Conservation (phyloP, 2,797 vertebrate genomes). For the Gallinago solitaria region DNA sequence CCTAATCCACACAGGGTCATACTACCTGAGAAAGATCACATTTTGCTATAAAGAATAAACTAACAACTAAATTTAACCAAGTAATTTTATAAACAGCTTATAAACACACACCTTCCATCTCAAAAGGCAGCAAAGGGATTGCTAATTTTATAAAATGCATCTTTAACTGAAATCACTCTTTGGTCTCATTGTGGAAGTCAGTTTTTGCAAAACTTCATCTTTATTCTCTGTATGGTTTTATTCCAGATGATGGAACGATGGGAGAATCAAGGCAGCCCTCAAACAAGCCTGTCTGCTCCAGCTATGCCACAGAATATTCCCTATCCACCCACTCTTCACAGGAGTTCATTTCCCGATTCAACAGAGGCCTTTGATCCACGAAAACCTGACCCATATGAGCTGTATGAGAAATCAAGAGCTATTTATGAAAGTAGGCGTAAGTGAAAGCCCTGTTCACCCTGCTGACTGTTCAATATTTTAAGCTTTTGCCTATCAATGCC, state of each 20-base stretch:
- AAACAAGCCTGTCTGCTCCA: slow-evolving; percentile 89
- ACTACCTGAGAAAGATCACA: not conserved
- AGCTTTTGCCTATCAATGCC: not conserved
- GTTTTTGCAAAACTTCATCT: not conserved
- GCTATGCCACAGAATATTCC: slow-evolving; percentile 88
- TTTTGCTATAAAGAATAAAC: not conserved
- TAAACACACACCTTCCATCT: not conserved
- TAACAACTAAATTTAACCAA: not conserved
- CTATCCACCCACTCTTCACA: slow-evolving; percentile 89
- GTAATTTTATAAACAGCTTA: not conserved
- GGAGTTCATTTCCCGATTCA: slow-evolving; percentile 92
- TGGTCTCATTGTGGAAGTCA: not conserved
- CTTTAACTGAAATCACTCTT: not conserved
- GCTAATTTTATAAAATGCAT: not conserved
- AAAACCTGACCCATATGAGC: slow-evolving; percentile 95
- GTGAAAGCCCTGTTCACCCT: slow-evolving; percentile 75
- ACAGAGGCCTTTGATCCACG: slow-evolving; percentile 91
- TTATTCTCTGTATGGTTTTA: slow-evolving; percentile 35
- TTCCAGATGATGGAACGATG: slow-evolving; percentile 96
- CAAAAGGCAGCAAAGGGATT: not conserved
- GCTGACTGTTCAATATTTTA: slow-evolving; percentile 9
- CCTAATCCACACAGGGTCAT: not conserved
- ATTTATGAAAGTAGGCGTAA: slow-evolving; percentile 99
- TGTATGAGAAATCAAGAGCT: slow-evolving; percentile 97
- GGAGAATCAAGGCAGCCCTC: slow-evolving; percentile 93